phyloP scores from a whole-genome alignment of 2,888 invertebrate species.

The Rhaphigaster nebulosa region DNA sequence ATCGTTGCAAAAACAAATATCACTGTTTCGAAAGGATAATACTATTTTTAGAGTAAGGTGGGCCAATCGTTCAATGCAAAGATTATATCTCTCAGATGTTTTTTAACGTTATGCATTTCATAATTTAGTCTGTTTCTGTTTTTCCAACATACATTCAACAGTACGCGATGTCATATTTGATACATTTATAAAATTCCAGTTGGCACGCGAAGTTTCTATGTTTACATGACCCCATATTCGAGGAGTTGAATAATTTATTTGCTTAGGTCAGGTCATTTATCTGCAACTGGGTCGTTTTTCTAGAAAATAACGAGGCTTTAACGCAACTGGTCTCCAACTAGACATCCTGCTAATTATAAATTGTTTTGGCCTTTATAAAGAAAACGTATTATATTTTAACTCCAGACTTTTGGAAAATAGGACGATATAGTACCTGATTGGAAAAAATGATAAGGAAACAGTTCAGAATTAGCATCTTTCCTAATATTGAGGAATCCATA shows the following conservation, averaged over 20 bases:
- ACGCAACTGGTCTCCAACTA: neutral
- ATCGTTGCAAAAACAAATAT: neutral
- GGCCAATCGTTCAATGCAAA: neutral
- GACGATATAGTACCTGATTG: neutral
- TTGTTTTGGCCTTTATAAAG: neutral
- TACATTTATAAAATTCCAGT: neutral
- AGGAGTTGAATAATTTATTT: neutral
- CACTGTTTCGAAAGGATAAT: neutral
- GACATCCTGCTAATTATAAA: neutral
- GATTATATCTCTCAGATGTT: neutral
- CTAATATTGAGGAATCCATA: too few species aligned
- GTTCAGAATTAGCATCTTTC: too few species aligned
- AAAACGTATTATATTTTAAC: neutral
- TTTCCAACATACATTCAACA: too few species aligned
- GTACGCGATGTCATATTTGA: neutral
- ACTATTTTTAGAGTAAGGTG: neutral
- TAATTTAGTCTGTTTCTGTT: neutral
- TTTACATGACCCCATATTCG: neutral
- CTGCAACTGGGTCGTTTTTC: neutral
- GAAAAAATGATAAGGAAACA: too few species aligned
- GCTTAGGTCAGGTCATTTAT: neutral
- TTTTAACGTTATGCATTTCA: neutral
- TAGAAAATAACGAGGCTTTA: neutral
- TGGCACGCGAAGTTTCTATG: neutral
- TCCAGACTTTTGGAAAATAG: neutral